Evolutionary conservation across 2,888 invertebrate species (phyloP).

Genomic region (Selenia dentaria): DNA sequence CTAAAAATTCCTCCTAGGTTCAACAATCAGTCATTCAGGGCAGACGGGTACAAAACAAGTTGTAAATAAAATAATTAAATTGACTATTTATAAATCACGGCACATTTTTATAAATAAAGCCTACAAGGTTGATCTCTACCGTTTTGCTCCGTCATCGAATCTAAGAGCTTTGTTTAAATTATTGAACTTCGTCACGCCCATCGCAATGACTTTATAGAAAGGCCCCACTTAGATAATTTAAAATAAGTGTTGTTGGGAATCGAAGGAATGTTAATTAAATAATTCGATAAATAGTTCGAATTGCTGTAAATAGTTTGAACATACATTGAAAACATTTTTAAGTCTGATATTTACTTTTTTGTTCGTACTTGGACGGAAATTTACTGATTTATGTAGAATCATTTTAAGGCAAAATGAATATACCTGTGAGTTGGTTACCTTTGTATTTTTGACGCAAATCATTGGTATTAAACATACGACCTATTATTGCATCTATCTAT

Average conservation of each 20-base stretch:
- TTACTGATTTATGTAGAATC: too few species aligned
- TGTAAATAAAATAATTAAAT: too few species aligned
- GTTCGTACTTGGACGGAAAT: too few species aligned
- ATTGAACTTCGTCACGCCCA: constrained; percentile 63
- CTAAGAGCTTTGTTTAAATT: constrained; percentile 77
- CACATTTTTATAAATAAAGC: constrained; percentile 22
- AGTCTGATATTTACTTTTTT: too few species aligned
- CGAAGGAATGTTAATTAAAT: constrained; percentile 60
- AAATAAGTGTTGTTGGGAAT: constrained; percentile 54
- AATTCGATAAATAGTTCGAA: constrained; percentile 40
- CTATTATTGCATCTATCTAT: too few species aligned
- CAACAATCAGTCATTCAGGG: too few species aligned
- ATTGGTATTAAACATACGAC: too few species aligned
- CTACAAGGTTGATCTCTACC: constrained; percentile 27
- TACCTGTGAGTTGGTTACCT: too few species aligned
- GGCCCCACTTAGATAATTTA: constrained; percentile 61
- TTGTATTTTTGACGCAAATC: too few species aligned
- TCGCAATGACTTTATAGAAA: constrained; percentile 65
- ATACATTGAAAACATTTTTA: not conserved
- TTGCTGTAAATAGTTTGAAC: not conserved
- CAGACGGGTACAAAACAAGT: too few species aligned
- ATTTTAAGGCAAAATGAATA: too few species aligned
- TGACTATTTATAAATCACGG: constrained; percentile 15
- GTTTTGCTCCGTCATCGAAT: constrained; percentile 61
- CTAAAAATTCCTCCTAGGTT: too few species aligned